Base-by-base conservation (phyloP, 92 coral and sea anemone species). In the Porites rus region DNA sequence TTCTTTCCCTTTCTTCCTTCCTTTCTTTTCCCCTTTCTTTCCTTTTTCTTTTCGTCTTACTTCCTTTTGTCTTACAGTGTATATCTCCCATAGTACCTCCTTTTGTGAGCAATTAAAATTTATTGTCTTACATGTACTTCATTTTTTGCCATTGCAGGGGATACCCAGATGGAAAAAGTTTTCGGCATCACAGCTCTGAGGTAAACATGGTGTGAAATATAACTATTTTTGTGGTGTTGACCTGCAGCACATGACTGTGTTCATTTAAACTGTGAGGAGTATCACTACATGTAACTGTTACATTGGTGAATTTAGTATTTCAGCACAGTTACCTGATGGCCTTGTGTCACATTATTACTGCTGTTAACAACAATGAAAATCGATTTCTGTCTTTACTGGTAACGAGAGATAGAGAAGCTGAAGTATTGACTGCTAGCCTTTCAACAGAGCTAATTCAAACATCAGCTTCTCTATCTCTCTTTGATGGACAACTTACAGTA, bases 131-230 rank as follows among this genome's bases (percentile, higher is more conserved):
- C 13, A 3, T 78, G 8, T 20, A 28, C 31, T 2, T 28, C 31
- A 28, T 72, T 31, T 66, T 72, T 72, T 62, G 63, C 52, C 46
- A 38, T 38, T 38, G 46, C 51, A 90, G 93, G 70, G 89, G 84
- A 64, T 81, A 75, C 14, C 90, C 90, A 10, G 93, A 90, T 86
- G 93, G 93, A 56, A 60, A 60, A 46, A 90, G 93, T 65, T 82
- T 87, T 65, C 75, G 65, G 10, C 61, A 4, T 56, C 74, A 43
- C 63, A 75, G 52, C 60, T 63, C 3, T 59, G 87, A 87, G 75
- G 88, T 82, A 46, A 38, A n/a, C n/a, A 31, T 51, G 61, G 11
- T 56, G 61, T 56, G 61, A 10, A 56, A 14, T 56, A 56, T 56
- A 14, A 10, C 16, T 8, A 8, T 10, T 10, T 10, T 56, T 56